Evolutionary conservation across 1,140 invertebrate genomes (phyloP), one percentile per base, ranked within the genome.

Genomic region (Subanguina moxae): DNA sequence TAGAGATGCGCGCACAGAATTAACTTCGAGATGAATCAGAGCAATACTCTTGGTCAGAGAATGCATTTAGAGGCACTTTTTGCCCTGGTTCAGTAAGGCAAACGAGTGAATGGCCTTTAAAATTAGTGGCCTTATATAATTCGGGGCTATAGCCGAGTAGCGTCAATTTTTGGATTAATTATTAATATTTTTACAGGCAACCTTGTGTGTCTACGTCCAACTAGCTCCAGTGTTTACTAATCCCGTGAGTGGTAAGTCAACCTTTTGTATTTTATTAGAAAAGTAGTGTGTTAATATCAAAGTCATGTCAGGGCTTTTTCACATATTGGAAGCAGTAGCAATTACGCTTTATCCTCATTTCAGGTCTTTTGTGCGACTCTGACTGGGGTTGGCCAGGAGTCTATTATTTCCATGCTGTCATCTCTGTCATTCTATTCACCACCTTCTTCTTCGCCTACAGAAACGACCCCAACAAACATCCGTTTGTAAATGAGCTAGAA

Each of bases 381-480:
- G 72, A 66, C 13, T 21, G 63, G 25, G 69, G 72, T 25, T 74
- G 72, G 72, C 72, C 71, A 17, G 72, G 72, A 17, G 66, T 74
- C 17, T 74, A 74, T 42, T 74, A 74, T 43, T 67, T 70, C 45
- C 73, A 75, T 25, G 73, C 72, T 9, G 13, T 32, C 25, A 19
- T 72, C n/a, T 42, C 72, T 38, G 28, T 58, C 11, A 25, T 74
- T 32, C 32, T 74, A 9, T 75, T 74, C 46, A 28, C 23, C 3
- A 17, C 57, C 15, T 74, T 74, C 45, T 74, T 72, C 56, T 57
- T 64, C 30, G 64, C 25, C 43, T 74, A 74, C 59, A 67, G 72
- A 21, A 75, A 74, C 30, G 38, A 64, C 57, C 72, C 72, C 15
- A 64, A 72, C 32, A 64, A 67, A 23, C 70, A 72, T 43, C 70